These are phyloP conservation scores for Caenorhabditis becei DNA, from an alignment of 2,888 invertebrate genomes.

Conservation along the genomic window DNA sequence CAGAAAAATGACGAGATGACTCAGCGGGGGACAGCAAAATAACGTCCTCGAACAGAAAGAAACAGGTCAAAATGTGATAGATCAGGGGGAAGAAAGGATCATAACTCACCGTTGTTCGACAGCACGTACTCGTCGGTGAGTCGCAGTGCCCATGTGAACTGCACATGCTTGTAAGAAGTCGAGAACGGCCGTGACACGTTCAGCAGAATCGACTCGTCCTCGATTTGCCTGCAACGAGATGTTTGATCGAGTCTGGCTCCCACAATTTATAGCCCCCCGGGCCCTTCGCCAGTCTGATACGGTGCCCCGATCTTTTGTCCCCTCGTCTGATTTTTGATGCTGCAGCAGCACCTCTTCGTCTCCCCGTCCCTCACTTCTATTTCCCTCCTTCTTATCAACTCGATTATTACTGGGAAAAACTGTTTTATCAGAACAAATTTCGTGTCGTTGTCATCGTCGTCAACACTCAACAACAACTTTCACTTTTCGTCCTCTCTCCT, in stretches of 20 bases:
- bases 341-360: slow-evolving; percentile 12
- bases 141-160: slow-evolving; percentile 79
- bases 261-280: neutral
- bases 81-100: slow-evolving; percentile 11
- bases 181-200: slow-evolving; percentile 80
- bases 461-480: slow-evolving; percentile 41
- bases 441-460: slow-evolving; percentile 11
- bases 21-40: neutral
- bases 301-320: slow-evolving; percentile 35
- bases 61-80: slow-evolving; percentile 10
- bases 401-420: slow-evolving; percentile 43
- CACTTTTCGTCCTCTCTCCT: slow-evolving; percentile 28
- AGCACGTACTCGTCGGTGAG: slow-evolving; percentile 72
- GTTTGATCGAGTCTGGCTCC: neutral
- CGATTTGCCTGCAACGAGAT: slow-evolving; percentile 72
- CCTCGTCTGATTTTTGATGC: slow-evolving; percentile 43
- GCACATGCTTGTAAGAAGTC: slow-evolving; percentile 79
- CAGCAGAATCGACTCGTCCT: slow-evolving; percentile 75
- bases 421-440: slow-evolving; percentile 46
- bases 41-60: neutral
- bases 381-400: slow-evolving; percentile 29
- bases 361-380: neutral
- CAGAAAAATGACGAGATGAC: slow-evolving; percentile 31
- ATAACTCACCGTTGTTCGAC: slow-evolving; percentile 64
- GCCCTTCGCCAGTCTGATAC: too few relatives aligned